Evolutionary conservation across 2,113 vertebrate species (phyloP), one percentile per base, ranked within the genome.

Genomic region (Nibea coibor): DNA sequence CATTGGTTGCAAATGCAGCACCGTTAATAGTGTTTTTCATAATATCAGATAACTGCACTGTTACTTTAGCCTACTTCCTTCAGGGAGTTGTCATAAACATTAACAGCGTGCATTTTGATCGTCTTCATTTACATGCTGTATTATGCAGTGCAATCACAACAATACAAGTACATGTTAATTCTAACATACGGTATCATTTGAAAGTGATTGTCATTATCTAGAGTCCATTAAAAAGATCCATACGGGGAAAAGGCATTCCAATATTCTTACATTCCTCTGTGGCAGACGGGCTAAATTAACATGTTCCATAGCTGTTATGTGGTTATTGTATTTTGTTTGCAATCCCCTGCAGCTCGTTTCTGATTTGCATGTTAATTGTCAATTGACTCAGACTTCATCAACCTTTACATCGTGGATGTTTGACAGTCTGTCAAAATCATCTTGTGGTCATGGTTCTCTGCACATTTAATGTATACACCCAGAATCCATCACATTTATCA

Each of bases 301-400:
- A 63, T 26, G 16, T 81, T 50, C 39, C 3, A 72, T 22, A 26
- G 10, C 17, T 31, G 26, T 71, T 19, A 71, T 15, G 22, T 47
- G 51, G 24, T 65, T 75, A 78, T 63, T 84, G 48, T 16, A 71
- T 71, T 72, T 64, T 70, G 20, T 67, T 79, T 62, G 80, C 42
- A 76, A 73, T 39, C 14, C 35, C 72, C 57, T 22, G 5, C 16
- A 66, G 74, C 47, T 79, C 4, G 65, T 69, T n/a, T 28, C 63
- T 57, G 48, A 85, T 85, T 87, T 88, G 24, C 77, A 88, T 83
- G 67, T 78, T 85, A 69, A 87, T 82, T 84, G 19, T 70, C 47
- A 47, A 0, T 75, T 42, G 53, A 54, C 39, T 65, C 19, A 62
- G 66, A 80, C 80, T 67, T 48, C 57, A 61, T 79, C 51, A 59